Base-by-base conservation (phyloP, 1,140 invertebrate genomes). In the Ceratina japonica region DNA sequence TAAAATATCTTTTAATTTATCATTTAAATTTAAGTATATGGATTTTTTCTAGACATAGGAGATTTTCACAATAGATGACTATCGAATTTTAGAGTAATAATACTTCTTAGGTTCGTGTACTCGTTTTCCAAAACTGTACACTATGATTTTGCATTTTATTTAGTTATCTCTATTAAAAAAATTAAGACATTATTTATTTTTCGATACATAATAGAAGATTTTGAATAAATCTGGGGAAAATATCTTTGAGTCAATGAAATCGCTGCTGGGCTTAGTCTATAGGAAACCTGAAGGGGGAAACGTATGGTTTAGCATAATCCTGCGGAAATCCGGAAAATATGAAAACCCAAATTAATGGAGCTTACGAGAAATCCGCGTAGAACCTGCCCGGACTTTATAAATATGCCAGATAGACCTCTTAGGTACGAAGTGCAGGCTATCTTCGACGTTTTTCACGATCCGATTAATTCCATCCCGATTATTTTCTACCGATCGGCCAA, bases 331-430 rank as follows among this genome's bases (percentile, higher is more conserved):
- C 31, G 16, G n/a, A 27, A 75, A 66, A 66, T 75, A 75, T 66
- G 73, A 49, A 65, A 66, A 54, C 13, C 52, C 3, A 75, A 66
- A 75, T 75, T 75, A 75, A 56, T 66, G 22, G 31, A 56, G 73
- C 72, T 75, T 66, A 44, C n/a, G 16, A 24, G 27, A 22, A 65
- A 49, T 74, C 65, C 27, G 20, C 72, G 18, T 27, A 0, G 13
- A 22, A 31, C 49, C 15, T 27, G 49, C 13, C 15, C 13, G 1
- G 31, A 71, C 54, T 58, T 22, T 12, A 22, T 52, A 22, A 27
- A 27, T 20, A 16, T 1, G 65, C 13, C 13, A 24, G 16, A 16
- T 24, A 7, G 3, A 27, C 16, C 22, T 10, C 7, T 10, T 27
- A 16, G 8, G 5, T 37, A 4, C 18, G 44, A 18, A 1, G 10